Conservation (phyloP, 30 jellyfish, hydroid and myxozoan genomes). For the Aurelia aurita complex sp. Pacific region DNA sequence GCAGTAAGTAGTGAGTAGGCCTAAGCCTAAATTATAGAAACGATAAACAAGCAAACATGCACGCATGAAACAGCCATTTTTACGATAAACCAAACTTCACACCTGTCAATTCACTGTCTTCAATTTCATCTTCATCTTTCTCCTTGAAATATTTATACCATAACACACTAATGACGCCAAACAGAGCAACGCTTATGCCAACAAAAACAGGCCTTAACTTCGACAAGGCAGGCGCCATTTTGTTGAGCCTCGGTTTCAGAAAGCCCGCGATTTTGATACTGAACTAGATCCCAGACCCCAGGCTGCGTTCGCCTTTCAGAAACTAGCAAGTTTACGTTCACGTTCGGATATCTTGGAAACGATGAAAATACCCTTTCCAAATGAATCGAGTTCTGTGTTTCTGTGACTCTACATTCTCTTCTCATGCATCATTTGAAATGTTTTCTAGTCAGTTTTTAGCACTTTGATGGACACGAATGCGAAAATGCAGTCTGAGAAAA, state of each 20-base stretch:
- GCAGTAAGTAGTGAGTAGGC: no score
- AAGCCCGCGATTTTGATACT: background rate
- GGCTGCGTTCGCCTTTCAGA: no score
- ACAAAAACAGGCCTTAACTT: background rate
- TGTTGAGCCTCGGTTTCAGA: background rate
- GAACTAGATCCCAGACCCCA: no score
- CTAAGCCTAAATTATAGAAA: no score
- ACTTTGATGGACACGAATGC: no score
- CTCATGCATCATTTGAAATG: background rate
- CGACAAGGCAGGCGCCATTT: conserved; percentile 43
- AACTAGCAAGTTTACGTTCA: no score
- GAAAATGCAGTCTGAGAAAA: no score
- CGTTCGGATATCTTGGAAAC: no score
- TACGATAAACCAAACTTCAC: background rate
- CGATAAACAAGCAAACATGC: no score
- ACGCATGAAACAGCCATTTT: background rate
- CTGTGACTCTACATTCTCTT: background rate
- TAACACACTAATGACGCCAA: conserved; percentile 4
- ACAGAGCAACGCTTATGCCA: background rate
- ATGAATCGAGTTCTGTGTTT: no score
- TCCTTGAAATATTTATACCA: background rate
- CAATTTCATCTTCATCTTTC: background rate
- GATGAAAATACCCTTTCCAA: no score
- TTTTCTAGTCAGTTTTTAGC: no score
- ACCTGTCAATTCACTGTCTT: background rate